These are phyloP conservation scores for Trematomus bernacchii DNA, from an alignment of 2,797 vertebrate species.

Conservation along the genomic window DNA sequence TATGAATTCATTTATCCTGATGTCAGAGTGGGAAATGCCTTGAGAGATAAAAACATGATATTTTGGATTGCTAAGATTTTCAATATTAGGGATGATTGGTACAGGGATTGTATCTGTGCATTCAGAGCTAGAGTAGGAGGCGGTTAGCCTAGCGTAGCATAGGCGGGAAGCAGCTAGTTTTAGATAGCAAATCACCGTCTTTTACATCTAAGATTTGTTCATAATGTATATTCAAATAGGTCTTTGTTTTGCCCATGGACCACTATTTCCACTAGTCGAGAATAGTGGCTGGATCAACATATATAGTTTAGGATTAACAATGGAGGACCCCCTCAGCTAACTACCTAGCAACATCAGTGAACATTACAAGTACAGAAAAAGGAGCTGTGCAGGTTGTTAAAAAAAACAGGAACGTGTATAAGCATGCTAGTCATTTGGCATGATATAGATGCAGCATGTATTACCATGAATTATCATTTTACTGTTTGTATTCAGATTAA, in stretches of 20 bases:
- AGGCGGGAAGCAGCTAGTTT: neutral
- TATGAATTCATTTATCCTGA: conserved; percentile 28
- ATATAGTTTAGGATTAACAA: neutral
- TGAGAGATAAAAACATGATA: conserved; percentile 7
- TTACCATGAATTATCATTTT: no score
- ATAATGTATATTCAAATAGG: neutral
- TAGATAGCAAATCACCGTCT: neutral
- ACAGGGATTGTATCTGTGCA: neutral
- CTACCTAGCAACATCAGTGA: neutral
- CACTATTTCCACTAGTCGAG: neutral
- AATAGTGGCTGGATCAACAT: no score
- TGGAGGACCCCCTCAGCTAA: neutral
- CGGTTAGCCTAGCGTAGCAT: conserved; percentile 14
- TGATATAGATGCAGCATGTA: no score
- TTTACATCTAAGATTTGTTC: neutral
- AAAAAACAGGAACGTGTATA: neutral
- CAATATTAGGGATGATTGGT: neutral
- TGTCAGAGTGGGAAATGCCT: conserved; percentile 36
- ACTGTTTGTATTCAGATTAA: no score
- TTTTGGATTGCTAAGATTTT: neutral
- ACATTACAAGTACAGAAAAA: no score
- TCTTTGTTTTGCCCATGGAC: neutral
- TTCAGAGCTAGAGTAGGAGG: neutral
- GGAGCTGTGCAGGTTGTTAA: neutral
- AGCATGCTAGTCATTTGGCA: neutral